A percentile compares a stretch with the other conserved stretches of the same genome.
Conservation (phyloP, 2,797 vertebrate genomes). For the Neomorphus geoffroyi region DNA sequence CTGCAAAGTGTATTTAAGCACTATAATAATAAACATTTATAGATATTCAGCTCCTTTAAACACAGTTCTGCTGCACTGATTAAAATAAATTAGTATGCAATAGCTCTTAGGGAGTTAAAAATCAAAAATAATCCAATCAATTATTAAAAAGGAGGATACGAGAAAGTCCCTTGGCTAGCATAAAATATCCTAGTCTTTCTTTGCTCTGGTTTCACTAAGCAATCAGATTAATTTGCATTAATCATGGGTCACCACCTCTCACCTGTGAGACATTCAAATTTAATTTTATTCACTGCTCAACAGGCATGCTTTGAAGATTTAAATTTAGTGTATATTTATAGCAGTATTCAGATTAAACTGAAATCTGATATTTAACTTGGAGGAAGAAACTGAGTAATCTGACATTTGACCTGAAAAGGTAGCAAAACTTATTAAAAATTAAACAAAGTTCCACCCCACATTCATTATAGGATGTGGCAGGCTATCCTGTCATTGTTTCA, state of each 20-base stretch:
- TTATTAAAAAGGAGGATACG: conserved; percentile 1
- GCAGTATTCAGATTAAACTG: conserved; percentile 18
- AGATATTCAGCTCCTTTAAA: not conserved
- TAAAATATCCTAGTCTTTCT: conserved; percentile 26
- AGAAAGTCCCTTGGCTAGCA: not conserved
- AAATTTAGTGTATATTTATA: conserved; percentile 24
- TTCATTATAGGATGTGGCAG: not conserved
- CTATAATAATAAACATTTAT: not conserved
- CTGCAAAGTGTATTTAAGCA: not conserved
- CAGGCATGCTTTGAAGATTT: conserved; percentile 13
- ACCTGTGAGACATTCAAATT: conserved; percentile 51
- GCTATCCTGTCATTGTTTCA: not conserved
- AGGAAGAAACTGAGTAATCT: not conserved
- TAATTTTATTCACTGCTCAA: conserved; percentile 54
- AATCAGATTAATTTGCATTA: conserved; percentile 60
- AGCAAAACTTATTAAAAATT: conserved; percentile 17
- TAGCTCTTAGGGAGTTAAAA: not conserved
- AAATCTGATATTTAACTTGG: not conserved
- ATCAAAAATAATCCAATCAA: conserved; percentile 21
- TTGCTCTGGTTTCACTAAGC: conserved; percentile 26
- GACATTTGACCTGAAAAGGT: not conserved
- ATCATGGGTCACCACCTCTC: conserved; percentile 47
- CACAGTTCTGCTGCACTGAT: not conserved
- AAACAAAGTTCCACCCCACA: not conserved
- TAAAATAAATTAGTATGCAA: conserved; percentile 1